Evolutionary conservation across 1,140 invertebrate species (phyloP).

Genomic region (Drosophila nebulosa): DNA sequence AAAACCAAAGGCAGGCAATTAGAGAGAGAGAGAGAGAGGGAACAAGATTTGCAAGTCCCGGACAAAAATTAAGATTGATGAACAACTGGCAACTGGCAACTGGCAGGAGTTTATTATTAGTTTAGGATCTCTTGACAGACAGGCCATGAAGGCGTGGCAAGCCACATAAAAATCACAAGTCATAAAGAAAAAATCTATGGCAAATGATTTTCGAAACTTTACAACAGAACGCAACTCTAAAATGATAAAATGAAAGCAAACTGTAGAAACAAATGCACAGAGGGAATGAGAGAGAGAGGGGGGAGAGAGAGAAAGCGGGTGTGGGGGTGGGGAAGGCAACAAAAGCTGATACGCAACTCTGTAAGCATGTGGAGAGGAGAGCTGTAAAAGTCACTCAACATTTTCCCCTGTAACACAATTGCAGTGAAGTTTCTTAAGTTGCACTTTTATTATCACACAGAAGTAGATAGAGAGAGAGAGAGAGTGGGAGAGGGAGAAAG

Average conservation of each 20-base stretch:
- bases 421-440: slow-evolving; percentile 77
- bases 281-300: background rate
- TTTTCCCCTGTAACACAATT: slow-evolving; percentile 70
- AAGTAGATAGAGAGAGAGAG: background rate
- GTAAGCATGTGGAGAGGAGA: slow-evolving; percentile 20
- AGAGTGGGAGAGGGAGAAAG: too few species aligned
- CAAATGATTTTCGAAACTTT: slow-evolving; percentile 56
- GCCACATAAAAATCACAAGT: slow-evolving; percentile 57
- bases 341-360: slow-evolving; percentile 47
- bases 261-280: too few species aligned
- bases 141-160: slow-evolving; percentile 8
- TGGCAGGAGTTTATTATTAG: slow-evolving; percentile 55
- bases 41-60: slow-evolving; percentile 42
- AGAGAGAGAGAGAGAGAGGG: slow-evolving; percentile 32
- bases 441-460: slow-evolving; percentile 72
- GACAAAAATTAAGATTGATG: slow-evolving; percentile 71
- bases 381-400: slow-evolving; percentile 72
- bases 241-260: background rate
- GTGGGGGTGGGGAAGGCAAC: too few species aligned
- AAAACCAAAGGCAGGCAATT: slow-evolving; percentile 43
- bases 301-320: background rate
- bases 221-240: slow-evolving; percentile 9
- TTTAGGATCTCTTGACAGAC: slow-evolving; percentile 35
- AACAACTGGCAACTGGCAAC: too few species aligned
- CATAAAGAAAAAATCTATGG: slow-evolving; percentile 56